Conservation (phyloP, 2,797 vertebrate species). For the Onychomys torridus region DNA sequence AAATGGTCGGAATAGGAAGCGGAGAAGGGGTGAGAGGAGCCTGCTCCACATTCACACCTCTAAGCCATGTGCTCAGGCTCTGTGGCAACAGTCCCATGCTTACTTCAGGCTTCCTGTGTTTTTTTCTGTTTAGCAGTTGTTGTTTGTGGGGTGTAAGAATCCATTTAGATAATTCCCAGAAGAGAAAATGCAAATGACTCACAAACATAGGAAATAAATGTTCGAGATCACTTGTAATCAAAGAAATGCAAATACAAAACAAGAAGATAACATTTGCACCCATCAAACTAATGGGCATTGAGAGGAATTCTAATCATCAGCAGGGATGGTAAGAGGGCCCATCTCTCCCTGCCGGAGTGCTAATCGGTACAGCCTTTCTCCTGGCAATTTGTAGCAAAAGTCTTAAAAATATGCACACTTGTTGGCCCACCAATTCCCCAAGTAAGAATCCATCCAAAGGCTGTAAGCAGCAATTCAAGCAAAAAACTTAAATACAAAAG, state of each 20-base stretch:
- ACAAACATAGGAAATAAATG: slow-evolving; percentile 68
- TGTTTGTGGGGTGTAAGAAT: background rate
- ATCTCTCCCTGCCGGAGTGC: background rate
- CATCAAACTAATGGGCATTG: slow-evolving; percentile 63
- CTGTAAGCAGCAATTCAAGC: background rate
- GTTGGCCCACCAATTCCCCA: background rate
- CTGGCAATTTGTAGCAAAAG: slow-evolving; percentile 12
- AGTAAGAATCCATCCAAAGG: background rate
- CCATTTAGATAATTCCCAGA: slow-evolving; percentile 54
- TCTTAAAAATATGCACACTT: slow-evolving; percentile 22
- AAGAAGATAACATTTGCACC: slow-evolving; percentile 58
- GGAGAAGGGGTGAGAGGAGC: background rate
- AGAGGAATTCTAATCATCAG: slow-evolving; percentile 14
- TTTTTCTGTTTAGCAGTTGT: background rate
- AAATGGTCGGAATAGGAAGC: slow-evolving; percentile 33
- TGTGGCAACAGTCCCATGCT: fast-evolving
- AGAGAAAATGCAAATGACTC: slow-evolving; percentile 66
- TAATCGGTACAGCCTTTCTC: slow-evolving; percentile 56
- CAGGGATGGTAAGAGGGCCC: background rate
- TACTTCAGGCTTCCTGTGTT: background rate
- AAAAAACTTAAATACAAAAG: background rate
- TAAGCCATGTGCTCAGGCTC: background rate
- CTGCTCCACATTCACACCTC: background rate
- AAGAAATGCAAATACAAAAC: slow-evolving; percentile 69
- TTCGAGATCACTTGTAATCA: slow-evolving; percentile 66